These are phyloP conservation scores for Hippocampus zosterae DNA, from an alignment of 2,113 vertebrate genomes.

Conservation along the genomic window DNA sequence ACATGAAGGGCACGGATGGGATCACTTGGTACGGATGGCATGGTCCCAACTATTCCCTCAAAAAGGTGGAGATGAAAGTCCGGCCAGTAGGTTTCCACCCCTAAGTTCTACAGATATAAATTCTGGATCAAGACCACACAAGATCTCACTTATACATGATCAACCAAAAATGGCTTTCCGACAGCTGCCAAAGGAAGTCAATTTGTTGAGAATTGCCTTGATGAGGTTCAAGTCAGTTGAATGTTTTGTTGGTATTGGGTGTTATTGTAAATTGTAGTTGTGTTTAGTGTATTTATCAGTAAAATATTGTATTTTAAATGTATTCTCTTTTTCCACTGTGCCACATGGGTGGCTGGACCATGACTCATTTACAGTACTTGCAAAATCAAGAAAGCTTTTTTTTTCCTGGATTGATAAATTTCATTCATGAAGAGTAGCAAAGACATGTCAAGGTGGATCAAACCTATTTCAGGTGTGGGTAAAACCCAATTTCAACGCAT, in stretches of 20 bases:
- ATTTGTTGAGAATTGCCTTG: conserved; percentile 32
- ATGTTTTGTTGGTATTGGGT: conserved; percentile 56
- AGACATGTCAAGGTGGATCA: conserved; percentile 1
- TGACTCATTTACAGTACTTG: conserved; percentile 34
- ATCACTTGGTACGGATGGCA: conserved; percentile 98
- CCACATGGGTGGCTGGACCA: conserved; percentile 45
- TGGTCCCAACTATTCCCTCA: conserved; percentile 88
- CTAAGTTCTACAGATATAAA: conserved; percentile 46
- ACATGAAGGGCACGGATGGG: conserved; percentile 82
- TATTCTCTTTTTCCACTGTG: conserved; percentile 60
- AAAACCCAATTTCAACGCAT: conserved; percentile 14
- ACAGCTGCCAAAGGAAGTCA: conserved; percentile 29
- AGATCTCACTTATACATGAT: conserved; percentile 35
- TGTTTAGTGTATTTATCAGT: conserved; percentile 74
- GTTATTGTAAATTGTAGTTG: conserved; percentile 76
- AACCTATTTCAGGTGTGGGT: conserved; percentile 13
- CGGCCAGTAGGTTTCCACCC: conserved; percentile 81
- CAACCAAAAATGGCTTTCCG: conserved; percentile 32
- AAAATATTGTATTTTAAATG: conserved; percentile 65
- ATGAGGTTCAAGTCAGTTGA: conserved; percentile 53
- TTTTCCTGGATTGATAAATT: conserved; percentile 17
- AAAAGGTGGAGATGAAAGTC: conserved; percentile 94
- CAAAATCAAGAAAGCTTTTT: conserved; percentile 43
- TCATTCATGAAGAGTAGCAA: neutral
- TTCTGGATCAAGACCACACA: conserved; percentile 26